These are phyloP conservation scores for Cyanistes caeruleus DNA, from an alignment of 2,113 vertebrate species.

Conservation along the genomic window DNA sequence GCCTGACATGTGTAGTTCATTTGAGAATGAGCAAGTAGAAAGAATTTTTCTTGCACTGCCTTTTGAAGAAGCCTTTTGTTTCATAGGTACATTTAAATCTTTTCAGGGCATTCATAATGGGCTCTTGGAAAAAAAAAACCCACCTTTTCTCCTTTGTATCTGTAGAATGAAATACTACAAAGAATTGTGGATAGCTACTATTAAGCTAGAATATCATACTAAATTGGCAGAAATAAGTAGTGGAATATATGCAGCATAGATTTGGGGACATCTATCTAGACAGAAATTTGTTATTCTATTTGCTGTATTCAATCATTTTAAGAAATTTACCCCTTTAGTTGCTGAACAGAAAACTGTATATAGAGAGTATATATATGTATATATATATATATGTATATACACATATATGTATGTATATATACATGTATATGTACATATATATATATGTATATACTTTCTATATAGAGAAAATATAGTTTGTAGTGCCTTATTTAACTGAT, in stretches of 20 bases:
- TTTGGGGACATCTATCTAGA: background rate
- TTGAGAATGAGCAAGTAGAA: background rate
- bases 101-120: background rate
- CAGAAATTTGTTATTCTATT: background rate
- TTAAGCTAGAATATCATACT: background rate
- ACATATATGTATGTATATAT: too few species aligned
- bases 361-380: too few species aligned
- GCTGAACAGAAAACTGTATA: background rate
- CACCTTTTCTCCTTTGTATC: background rate
- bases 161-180: background rate
- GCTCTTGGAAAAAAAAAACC: background rate
- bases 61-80: conserved; percentile 35
- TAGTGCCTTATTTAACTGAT: background rate
- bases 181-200: background rate
- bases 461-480: background rate
- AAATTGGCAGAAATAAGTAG: background rate
- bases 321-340: background rate
- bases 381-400: too few species aligned
- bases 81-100: background rate
- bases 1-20: conserved; percentile 35
- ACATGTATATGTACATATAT: too few species aligned
- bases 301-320: background rate
- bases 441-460: too few species aligned
- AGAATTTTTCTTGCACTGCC: background rate
- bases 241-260: background rate